phyloP scores from a whole-genome alignment of 2,888 invertebrate species.

The Tetheella fluctuosa region DNA sequence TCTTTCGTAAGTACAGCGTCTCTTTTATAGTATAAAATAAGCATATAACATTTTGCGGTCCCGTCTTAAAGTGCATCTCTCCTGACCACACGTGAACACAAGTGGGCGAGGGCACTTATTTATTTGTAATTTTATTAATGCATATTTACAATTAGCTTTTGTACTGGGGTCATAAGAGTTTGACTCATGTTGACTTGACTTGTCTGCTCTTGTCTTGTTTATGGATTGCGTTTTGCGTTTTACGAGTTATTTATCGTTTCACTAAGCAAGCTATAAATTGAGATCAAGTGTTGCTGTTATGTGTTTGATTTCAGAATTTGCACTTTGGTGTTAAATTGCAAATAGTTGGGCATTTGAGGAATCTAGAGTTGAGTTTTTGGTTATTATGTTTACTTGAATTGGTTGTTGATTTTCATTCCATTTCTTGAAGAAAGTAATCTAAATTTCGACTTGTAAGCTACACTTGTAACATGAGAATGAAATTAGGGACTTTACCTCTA shows the following conservation, averaged over 20 bases:
- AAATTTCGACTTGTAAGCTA: not conserved
- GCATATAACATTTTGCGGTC: not conserved
- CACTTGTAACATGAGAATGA: not conserved
- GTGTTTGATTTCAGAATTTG: slow-evolving; percentile 13
- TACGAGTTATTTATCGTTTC: slow-evolving; percentile 20
- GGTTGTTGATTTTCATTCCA: not conserved
- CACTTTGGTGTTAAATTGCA: slow-evolving; percentile 5
- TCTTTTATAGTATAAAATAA: not conserved
- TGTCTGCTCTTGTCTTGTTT: slow-evolving; percentile 25
- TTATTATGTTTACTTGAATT: not conserved
- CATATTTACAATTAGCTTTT: slow-evolving; percentile 40
- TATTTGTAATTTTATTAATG: slow-evolving; percentile 44
- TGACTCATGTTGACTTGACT: slow-evolving; percentile 29
- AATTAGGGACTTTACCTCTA: too few relatives aligned
- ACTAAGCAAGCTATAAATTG: slow-evolving; percentile 1
- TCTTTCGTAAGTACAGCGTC: not conserved
- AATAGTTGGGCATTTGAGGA: slow-evolving; percentile 6
- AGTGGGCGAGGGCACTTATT: slow-evolving; percentile 38
- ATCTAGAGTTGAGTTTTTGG: slow-evolving; percentile 2
- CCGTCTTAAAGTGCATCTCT: slow-evolving; percentile 15
- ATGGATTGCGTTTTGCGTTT: slow-evolving; percentile 19
- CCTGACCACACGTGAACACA: slow-evolving; percentile 36
- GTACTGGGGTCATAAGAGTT: slow-evolving; percentile 24
- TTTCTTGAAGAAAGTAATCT: not conserved
- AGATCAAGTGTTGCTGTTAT: slow-evolving; percentile 2